Evolutionary conservation across 2,888 invertebrate species (phyloP).

Genomic region (Cryptus armator): DNA sequence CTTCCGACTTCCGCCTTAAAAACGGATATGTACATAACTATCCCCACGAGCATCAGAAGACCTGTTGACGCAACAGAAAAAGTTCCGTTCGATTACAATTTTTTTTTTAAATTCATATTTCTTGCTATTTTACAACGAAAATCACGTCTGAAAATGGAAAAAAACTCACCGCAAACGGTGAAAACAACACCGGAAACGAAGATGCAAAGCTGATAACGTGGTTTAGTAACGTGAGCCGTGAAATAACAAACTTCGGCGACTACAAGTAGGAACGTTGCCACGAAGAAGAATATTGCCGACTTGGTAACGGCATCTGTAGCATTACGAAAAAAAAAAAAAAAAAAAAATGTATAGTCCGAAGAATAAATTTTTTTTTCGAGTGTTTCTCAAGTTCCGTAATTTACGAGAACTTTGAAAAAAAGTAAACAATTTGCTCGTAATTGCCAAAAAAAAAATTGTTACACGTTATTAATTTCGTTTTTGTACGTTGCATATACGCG

Average conservation of each 20-base stretch:
- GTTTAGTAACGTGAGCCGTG: conserved; percentile 92
- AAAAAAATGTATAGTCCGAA: conserved; percentile 9
- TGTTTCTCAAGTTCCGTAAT: no score
- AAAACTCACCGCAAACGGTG: conserved; percentile 93
- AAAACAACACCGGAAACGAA: conserved; percentile 95
- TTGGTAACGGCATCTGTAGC: conserved; percentile 94
- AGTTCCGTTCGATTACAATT: not conserved
- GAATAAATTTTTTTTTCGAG: no score
- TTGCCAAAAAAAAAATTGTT: not conserved
- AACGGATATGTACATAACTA: conserved; percentile 97
- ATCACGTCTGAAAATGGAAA: not conserved
- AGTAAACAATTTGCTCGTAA: no score
- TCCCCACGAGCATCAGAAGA: conserved; percentile 94
- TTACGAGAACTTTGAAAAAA: no score
- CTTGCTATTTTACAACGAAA: not conserved
- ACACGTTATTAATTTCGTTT: not conserved
- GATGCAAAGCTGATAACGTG: conserved; percentile 90
- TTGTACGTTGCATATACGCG: not conserved
- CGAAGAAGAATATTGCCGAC: conserved; percentile 93
- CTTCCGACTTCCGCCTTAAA: conserved; percentile 96
- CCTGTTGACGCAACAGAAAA: conserved; percentile 87
- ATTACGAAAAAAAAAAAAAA: conserved; percentile 49
- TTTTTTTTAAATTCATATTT: conserved; percentile 33
- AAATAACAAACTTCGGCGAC: conserved; percentile 93
- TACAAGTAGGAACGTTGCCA: conserved; percentile 91